Base-by-base conservation (phyloP, 1,140 invertebrate species). In the Halotydeus destructor region DNA sequence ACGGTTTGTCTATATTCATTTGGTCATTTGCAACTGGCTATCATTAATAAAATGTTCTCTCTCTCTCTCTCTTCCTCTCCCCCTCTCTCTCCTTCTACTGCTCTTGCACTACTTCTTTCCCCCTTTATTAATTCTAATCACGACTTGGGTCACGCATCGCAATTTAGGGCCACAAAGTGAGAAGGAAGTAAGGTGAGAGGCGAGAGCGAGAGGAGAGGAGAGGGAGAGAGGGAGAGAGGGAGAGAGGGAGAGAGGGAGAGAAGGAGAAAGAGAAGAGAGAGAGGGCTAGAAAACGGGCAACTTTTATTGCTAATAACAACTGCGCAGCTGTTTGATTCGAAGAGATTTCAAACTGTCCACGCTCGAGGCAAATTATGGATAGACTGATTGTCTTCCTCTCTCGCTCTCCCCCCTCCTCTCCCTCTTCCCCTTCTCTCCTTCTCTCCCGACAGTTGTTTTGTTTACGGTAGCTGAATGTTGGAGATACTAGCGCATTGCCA, bases 201-300 rank as follows among this genome's bases (percentile, higher is more conserved):
- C 21, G 32, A 34, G 5, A 16, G 32, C 5, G 32, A 34, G 32
- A 4, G 16, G 24, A 23, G 19, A 23, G 24, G 34, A 36, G 18
- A 18, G 34, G 11, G 34, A 36, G 16, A 36, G 18, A 16, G 27
- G n/a, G n/a, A n/a, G n/a, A n/a, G 30, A 31, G 30, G 16, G 30
- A 31, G 30, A 31, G 30, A 31, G 30, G 16, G 30, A 31, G 30
- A 31, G 30, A 31, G 30, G 16, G 30, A 31, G 30, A 31, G 30
- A 31, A 16, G 16, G 30, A 31, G 30, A 31, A 16, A 4, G 30
- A 31, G 30, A 31, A 16, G 16, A 16, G 16, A 16, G 16, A 31
- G 16, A 31, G 16, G 30, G 30, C 12, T 31, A n/a, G 30, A 16
- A 16, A 31, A 31, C 12, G 16, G 12, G 30, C 12, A 31, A 31